phyloP scores from a whole-genome alignment of 2,797 vertebrate species.

The Salarias fasciatus region DNA sequence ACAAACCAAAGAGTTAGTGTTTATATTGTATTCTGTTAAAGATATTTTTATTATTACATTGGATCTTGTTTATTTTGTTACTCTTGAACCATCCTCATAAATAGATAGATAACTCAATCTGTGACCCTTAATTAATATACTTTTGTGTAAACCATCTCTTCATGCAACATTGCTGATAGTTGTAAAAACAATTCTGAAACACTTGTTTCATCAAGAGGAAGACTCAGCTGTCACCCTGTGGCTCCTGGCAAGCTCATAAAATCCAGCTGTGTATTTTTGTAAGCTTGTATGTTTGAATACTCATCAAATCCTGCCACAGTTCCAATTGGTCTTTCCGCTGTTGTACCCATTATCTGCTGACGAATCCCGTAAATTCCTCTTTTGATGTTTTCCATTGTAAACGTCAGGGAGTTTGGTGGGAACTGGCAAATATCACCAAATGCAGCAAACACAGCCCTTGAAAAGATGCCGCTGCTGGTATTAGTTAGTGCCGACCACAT shows the following conservation, averaged over 20 bases:
- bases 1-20: slow-evolving; percentile 11
- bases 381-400: slow-evolving; percentile 45
- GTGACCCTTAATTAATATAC: no score
- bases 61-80: no score
- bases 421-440: slow-evolving; percentile 41
- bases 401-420: slow-evolving; percentile 38
- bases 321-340: slow-evolving; percentile 41
- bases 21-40: neutral
- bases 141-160: no score
- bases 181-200: no score
- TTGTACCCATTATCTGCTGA: slow-evolving; percentile 22
- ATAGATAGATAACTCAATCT: no score
- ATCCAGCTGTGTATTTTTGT: slow-evolving; percentile 2
- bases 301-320: slow-evolving; percentile 36
- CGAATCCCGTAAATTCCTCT: slow-evolving; percentile 43
- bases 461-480: slow-evolving; percentile 53
- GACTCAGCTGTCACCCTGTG: slow-evolving; percentile 4
- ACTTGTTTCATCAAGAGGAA: no score
- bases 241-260: slow-evolving; percentile 13
- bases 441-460: slow-evolving; percentile 31
- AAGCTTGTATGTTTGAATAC: slow-evolving; percentile 17
- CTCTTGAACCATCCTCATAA: no score
- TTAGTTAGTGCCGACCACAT: slow-evolving; percentile 66
- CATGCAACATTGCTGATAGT: no score
- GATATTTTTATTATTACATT: no score